Conservation (phyloP, 64 coral and sea anemone genomes). For the Montipora cactus region DNA sequence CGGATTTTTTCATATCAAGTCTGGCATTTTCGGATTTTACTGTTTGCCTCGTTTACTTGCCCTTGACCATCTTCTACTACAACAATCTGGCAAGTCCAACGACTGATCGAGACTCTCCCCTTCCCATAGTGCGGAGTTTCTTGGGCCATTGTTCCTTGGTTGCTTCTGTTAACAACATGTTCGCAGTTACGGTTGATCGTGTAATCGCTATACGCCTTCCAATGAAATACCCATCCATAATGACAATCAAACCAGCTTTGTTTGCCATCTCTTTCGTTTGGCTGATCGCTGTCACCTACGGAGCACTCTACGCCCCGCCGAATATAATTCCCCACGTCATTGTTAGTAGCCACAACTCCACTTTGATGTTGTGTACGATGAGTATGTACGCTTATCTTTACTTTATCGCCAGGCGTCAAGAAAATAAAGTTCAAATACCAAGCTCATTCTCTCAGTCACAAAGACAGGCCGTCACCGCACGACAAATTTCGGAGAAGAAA, state of each 20-base stretch:
- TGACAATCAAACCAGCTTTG: neutral
- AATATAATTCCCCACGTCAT: neutral
- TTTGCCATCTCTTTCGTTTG: neutral
- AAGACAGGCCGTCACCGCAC: neutral
- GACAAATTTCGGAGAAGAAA: neutral
- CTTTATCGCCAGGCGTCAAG: neutral
- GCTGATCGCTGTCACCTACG: neutral
- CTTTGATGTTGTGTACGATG: neutral
- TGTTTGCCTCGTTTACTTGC: too few relatives aligned
- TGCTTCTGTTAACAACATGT: conserved; percentile 5
- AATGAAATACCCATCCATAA: neutral
- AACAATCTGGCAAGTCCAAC: neutral
- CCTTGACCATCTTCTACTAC: too few relatives aligned
- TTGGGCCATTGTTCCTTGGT: neutral
- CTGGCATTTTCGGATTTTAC: neutral
- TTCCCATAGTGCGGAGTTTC: neutral
- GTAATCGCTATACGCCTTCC: conserved; percentile 22
- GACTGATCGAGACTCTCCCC: neutral
- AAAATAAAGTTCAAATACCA: conserved; percentile 11
- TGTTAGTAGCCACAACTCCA: neutral
- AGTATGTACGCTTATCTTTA: conserved; percentile 24
- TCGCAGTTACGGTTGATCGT: conserved; percentile 15
- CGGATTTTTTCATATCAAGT: conserved; percentile 27
- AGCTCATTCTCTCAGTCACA: neutral
- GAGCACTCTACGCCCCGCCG: neutral